Evolutionary conservation across 2,113 vertebrate species (phyloP), one percentile per base, ranked within the genome.

Genomic region (Rhegmatorhina hoffmannsi): DNA sequence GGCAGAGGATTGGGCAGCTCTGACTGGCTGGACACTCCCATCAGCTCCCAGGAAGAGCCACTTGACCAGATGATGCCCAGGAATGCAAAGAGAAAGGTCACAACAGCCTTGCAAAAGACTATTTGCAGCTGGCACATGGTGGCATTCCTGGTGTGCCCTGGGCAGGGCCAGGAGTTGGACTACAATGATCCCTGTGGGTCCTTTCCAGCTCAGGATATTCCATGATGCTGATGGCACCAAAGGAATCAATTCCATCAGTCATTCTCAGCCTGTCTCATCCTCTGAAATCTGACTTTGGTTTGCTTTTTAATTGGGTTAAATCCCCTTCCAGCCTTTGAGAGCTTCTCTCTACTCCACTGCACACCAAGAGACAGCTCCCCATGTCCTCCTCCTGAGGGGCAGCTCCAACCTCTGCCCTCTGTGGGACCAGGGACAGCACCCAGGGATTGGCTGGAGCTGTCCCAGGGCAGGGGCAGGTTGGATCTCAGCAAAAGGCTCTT

Each of bases 371-470:
- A 50, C 13, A 50, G 49, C 49, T 50, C 49, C 12, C 25, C 49
- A 50, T 50, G 49, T 50, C 47, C 47, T 60, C 29, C 20, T 34
- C 38, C 16, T 0, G 11, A n/a, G 70, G 28, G n/a, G 0, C 78
- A 76, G n/a, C 29, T 34, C 55, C 0, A 0, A 12, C 4, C 1
- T 47, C 40, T 68, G 78, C 47, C 52, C 62, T 1, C 2, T 28
- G 68, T 3, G 38, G 19, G 36, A 31, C 9, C 67, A 64, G 43
- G 36, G 33, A 38, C 59, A 66, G 50, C 3, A 0, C 1, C 24
- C 13, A 31, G 43, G 44, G 38, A 17, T 25, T 0, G 1, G 38
- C 60, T 68, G 28, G 33, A 4, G 59, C 33, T 46, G 52, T 0
- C 36, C 2, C 76, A 66, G 33, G 50, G 21, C 11, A 59, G 28